A percentile compares a stretch with the other conserved stretches of the same genome.
These are phyloP conservation scores for Hiodon alosoides DNA, from an alignment of 2,113 vertebrate genomes.

Conservation along the genomic window DNA sequence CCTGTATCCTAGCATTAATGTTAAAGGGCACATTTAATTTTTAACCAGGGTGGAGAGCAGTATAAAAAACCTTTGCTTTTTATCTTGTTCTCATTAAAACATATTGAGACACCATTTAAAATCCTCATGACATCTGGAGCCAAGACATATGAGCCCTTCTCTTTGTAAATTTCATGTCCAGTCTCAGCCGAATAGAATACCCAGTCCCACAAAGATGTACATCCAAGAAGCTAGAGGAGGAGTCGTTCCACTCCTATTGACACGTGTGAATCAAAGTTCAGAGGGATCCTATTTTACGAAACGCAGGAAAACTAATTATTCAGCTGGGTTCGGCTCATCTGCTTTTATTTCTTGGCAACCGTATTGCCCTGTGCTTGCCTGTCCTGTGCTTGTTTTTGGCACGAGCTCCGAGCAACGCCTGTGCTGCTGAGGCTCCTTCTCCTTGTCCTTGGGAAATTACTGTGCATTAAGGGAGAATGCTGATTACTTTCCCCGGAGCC, in stretches of 20 bases:
- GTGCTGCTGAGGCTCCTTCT: slow-evolving; percentile 7
- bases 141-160: background rate
- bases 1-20: background rate
- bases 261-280: slow-evolving; percentile 45
- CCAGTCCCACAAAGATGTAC: slow-evolving; percentile 39
- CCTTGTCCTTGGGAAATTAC: slow-evolving; percentile 38
- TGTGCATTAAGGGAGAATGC: slow-evolving; percentile 37
- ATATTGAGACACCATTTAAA: background rate
- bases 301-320: background rate
- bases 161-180: background rate
- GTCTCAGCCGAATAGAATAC: slow-evolving; percentile 33
- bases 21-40: background rate
- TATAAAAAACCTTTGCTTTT: background rate
- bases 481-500: slow-evolving; percentile 33
- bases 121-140: background rate
- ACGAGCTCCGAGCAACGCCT: background rate
- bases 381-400: background rate
- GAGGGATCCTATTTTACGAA: slow-evolving; percentile 26
- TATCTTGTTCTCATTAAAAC: background rate
- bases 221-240: slow-evolving; percentile 39
- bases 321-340: slow-evolving; percentile 3
- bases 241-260: slow-evolving; percentile 42
- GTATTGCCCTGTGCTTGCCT: background rate
- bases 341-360: background rate
- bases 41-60: background rate